These are phyloP conservation scores for Muscidifurax raptorellus DNA, from an alignment of 1,140 invertebrate genomes.

Conservation along the genomic window DNA sequence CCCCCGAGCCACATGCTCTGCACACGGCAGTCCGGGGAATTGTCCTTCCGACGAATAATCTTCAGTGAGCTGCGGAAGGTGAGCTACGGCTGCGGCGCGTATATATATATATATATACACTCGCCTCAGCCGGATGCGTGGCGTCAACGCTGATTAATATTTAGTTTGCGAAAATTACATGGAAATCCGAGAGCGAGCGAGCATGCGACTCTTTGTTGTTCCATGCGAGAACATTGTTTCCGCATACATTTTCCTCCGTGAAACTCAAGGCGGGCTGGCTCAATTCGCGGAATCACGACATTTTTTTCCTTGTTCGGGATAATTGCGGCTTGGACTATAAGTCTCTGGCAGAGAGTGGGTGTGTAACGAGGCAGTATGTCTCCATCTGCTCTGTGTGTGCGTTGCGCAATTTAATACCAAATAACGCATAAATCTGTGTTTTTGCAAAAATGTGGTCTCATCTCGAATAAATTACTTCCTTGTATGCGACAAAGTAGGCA, in stretches of 20 bases:
- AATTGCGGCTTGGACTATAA: background rate
- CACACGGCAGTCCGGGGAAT: slow-evolving; percentile 2
- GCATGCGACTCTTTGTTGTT: background rate
- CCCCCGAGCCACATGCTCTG: background rate
- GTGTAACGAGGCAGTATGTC: background rate
- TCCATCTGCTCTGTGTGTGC: too few relatives aligned
- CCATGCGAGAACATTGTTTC: too few relatives aligned
- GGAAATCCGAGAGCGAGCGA: background rate
- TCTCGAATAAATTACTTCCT: too few relatives aligned
- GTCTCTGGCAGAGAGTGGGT: background rate
- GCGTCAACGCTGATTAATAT: background rate
- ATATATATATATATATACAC: too few relatives aligned
- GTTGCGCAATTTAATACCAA: too few relatives aligned
- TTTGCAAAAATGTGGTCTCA: too few relatives aligned
- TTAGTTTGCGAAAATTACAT: background rate
- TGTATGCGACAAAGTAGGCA: too few relatives aligned
- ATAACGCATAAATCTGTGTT: too few relatives aligned
- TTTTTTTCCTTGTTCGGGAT: background rate
- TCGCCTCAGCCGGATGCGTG: background rate
- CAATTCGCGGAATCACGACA: background rate
- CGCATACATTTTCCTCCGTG: too few relatives aligned
- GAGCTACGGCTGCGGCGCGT: background rate
- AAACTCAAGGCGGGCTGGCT: background rate
- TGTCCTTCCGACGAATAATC: background rate
- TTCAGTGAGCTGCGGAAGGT: background rate